Conservation (phyloP, 2,797 vertebrate species). For the Gymnothorax javanicus region DNA sequence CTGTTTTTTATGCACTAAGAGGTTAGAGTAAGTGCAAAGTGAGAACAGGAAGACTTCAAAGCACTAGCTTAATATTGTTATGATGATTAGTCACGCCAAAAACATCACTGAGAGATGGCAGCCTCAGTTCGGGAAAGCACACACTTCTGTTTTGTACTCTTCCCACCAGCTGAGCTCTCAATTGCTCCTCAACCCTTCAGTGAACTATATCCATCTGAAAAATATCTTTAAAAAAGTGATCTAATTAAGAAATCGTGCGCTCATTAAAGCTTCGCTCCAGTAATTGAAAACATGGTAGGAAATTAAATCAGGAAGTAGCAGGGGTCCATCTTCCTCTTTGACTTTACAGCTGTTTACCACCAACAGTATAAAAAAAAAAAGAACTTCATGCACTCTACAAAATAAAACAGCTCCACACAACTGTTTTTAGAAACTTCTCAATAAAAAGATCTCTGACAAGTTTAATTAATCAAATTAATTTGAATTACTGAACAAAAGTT, state of each 20-base stretch:
- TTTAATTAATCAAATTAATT: too few relatives aligned
- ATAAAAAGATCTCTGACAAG: too few relatives aligned
- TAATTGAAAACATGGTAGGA: conserved; percentile 21
- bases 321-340: conserved; percentile 12
- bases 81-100: conserved; percentile 27
- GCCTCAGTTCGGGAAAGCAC: conserved; percentile 15
- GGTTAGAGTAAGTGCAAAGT: conserved; percentile 12
- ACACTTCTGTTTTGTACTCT: conserved; percentile 21
- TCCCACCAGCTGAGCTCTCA: conserved; percentile 32
- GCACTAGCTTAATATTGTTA: conserved; percentile 19
- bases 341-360: neutral
- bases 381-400: neutral
- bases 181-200: conserved; percentile 20
- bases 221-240: conserved; percentile 30
- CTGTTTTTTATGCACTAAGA: neutral
- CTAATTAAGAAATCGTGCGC: conserved; percentile 31
- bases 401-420: neutral
- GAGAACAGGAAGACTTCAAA: neutral
- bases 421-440: too few relatives aligned
- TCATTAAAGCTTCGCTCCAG: conserved; percentile 1
- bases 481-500: too few relatives aligned
- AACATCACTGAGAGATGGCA: conserved; percentile 8
- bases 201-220: conserved; percentile 31
- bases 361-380: neutral
- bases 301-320: conserved; percentile 14